Base-by-base conservation (phyloP, 2,113 vertebrate genomes). In the Tyrannus savana region DNA sequence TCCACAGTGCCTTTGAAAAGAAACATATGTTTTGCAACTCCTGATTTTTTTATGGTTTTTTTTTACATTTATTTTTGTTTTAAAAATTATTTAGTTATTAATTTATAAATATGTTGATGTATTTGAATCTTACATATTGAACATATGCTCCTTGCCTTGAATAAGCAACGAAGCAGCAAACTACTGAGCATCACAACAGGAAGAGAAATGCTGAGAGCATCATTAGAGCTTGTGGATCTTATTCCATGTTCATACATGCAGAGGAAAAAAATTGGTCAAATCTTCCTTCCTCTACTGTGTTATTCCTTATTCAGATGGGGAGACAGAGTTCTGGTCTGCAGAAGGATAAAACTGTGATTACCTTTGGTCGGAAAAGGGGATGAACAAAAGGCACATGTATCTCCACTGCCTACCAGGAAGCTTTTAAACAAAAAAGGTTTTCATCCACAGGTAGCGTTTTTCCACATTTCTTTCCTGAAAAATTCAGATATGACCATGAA, bases 381-480 rank as follows among this genome's bases (percentile, higher is more conserved):
- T 47, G 49, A 69, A 49, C 1, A 73, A 84, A 52, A 77, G 7
- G 2, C 9, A 28, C 0, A 0, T 1, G 0, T 14, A 25, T 22
- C 11, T 80, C 19, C 5, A 31, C 6, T 52, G 10, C 8, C 14
- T 31, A 49, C 2, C 14, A 49, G 62, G 17, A 0, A 52, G 10
- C 3, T 30, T 49, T 90, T 69, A 62, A 44, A 21, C 5, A 88
- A 76, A 95, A 86, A 41, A 59, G 1, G 3, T 60, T 1, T 24
- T 39, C 7, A 44, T 24, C 14, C 27, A 39, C 11, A 76, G 4
- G 12, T 23, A 3, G 25, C 17, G 2, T 52, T 79, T 42, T 58
- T 25, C 10, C 30, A 58, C 7, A 5, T 16, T 3, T 9, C 23
- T 63, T 89, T 52, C 14, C 42, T 56, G 14, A 25, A 92, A 17